These are phyloP conservation scores for Peromyscus nudipes DNA, from an alignment of 2,797 vertebrate species.

Conservation along the genomic window DNA sequence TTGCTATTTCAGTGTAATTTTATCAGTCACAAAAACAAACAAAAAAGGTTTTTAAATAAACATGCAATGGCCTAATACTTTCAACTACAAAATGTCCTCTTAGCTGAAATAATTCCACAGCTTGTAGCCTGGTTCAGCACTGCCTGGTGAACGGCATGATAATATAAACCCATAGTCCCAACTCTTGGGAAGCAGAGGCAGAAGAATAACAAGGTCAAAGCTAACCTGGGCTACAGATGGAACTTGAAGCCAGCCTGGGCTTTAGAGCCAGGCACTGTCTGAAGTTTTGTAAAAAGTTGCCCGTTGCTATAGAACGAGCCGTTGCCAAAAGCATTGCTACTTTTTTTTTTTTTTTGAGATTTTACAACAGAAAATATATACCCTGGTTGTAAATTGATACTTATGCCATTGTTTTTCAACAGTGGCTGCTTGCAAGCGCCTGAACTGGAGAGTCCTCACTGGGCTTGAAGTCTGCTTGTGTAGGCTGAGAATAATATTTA, in stretches of 20 bases:
- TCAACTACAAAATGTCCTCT: slow-evolving; percentile 49
- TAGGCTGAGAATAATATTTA: not conserved
- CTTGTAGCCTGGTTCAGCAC: slow-evolving; percentile 16
- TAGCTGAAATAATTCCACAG: slow-evolving; percentile 51
- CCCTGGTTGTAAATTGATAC: not conserved
- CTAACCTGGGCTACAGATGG: not conserved
- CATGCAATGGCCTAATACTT: not conserved
- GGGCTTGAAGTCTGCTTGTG: not conserved
- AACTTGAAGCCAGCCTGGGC: not conserved
- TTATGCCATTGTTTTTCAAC: not conserved
- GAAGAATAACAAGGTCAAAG: not conserved
- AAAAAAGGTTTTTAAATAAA: not conserved
- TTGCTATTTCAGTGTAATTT: not conserved
- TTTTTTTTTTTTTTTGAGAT: not conserved
- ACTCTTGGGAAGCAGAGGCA: not conserved
- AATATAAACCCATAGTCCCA: not conserved
- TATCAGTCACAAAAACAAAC: not conserved
- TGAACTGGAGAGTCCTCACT: not conserved
- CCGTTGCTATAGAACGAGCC: not conserved
- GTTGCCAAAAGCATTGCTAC: not conserved
- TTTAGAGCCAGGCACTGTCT: not conserved
- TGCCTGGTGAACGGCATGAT: not conserved
- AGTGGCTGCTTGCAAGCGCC: not conserved
- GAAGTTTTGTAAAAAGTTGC: not conserved
- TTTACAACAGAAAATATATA: slow-evolving; percentile 13